Evolutionary conservation across 53 echinoderm and acorn worm species (phyloP), one percentile per base, ranked within the genome.

Genomic region (Echinometra lucunter): DNA sequence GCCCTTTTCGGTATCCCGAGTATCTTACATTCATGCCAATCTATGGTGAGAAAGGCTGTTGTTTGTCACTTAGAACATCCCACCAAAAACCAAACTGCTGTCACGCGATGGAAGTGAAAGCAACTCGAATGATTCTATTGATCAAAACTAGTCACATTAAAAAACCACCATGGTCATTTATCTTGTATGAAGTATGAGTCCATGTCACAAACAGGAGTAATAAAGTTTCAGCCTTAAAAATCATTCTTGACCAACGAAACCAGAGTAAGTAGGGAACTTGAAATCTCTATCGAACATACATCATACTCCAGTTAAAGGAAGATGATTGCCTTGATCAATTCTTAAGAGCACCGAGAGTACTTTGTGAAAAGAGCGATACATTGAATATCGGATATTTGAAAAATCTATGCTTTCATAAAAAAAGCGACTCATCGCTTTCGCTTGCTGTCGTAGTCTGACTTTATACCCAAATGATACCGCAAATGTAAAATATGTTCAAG

Each of bases 141-240:
- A 19, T 42, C 78, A 23, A 78, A 78, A 78, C 78, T 11, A 78
- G 69, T 21, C 35, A 42, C 78, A n/a, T 78, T 78, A 23, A 78
- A 38, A 32, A 72, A 72, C 32, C 72, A 72, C 34, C 15, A 78
- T 18, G 0, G 18, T 42, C 7, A 42, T 40, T 42, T 78, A 78
- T 15, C 15, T 72, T 32, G 35, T 32, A 72, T 15, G 72, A 72
- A 72, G 72, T 32, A 34, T 72, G 16, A 28, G 15, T 35, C 34
- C 9, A 72, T 72, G 72, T 32, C 72, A 72, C 72, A 72, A 72
- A 72, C 72, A 72, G 72, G 72, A 72, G 72, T 72, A 30, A 72
- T 72, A 13, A 72, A 72, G 72, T 34, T 1, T 10, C 34, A 35
- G 15, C 34, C 72, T 72, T 35, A 16, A 72, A 72, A 35, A 35